phyloP scores from a whole-genome alignment of 2,113 vertebrate species.

The Saccopteryx bilineata region DNA sequence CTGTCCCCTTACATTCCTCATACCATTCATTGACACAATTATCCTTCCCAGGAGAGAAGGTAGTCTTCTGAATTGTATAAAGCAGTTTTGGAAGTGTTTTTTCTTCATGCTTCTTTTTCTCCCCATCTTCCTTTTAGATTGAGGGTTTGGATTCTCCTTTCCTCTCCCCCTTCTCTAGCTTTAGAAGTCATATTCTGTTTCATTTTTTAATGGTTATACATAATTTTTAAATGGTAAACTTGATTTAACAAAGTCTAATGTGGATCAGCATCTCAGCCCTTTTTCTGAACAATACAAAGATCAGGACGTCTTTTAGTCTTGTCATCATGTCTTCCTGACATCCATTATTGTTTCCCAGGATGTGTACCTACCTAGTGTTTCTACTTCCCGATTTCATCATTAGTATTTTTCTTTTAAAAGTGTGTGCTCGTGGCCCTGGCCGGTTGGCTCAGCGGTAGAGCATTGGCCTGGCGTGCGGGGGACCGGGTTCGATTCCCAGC shows the following conservation, averaged over 20 bases:
- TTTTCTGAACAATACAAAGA: background rate
- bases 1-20: background rate
- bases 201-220: background rate
- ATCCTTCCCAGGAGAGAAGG: background rate
- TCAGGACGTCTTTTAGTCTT: background rate
- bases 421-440: background rate
- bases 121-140: background rate
- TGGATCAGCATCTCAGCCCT: background rate
- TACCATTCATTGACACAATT: background rate
- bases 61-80: background rate
- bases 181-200: background rate
- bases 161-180: background rate
- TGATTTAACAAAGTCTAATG: background rate
- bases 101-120: background rate
- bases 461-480: no score
- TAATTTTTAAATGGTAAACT: slow-evolving; percentile 20
- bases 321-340: background rate
- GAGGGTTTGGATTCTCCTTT: background rate
- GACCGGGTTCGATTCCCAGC: no score
- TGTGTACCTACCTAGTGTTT: background rate
- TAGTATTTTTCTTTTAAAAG: slow-evolving; percentile 33
- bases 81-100: background rate
- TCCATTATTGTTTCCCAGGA: background rate
- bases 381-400: background rate
- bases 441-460: no score